phyloP scores from a whole-genome alignment of 2,888 invertebrate genomes.

The Nomada ruficornis region DNA sequence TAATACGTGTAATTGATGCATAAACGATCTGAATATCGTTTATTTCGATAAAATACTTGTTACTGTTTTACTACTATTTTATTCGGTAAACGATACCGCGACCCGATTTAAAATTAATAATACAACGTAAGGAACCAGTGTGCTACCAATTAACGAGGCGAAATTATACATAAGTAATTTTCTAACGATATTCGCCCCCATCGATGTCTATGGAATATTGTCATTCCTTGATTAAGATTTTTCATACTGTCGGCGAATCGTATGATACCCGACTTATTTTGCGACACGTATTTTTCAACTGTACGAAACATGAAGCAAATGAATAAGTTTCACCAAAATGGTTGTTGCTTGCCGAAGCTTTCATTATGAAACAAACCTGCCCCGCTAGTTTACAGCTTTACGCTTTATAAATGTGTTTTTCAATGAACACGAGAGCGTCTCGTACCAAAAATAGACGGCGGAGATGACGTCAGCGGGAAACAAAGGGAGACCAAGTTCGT shows the following conservation, averaged over 20 bases:
- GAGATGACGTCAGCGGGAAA: no score
- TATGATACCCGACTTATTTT: slow-evolving; percentile 28
- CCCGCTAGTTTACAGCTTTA: no score
- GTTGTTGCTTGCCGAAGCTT: no score
- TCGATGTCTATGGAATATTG: neutral
- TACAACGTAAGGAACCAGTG: neutral
- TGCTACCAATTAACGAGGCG: slow-evolving; percentile 3
- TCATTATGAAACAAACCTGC: no score
- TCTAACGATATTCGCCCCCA: slow-evolving; percentile 17
- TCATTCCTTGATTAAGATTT: neutral
- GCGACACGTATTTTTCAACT: slow-evolving; percentile 18
- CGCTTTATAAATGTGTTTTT: no score
- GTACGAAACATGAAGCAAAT: neutral
- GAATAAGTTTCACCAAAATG: slow-evolving; percentile 3
- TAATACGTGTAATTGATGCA: slow-evolving; percentile 18
- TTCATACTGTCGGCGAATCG: neutral
- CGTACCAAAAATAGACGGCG: no score
- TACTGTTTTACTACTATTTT: slow-evolving; percentile 22
- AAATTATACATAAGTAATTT: slow-evolving; percentile 15
- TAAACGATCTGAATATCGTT: slow-evolving; percentile 5
- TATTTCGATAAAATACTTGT: slow-evolving; percentile 19
- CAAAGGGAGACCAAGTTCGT: no score
- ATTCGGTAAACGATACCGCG: slow-evolving; percentile 1
- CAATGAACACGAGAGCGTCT: no score
- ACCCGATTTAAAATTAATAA: slow-evolving; percentile 1